These are phyloP conservation scores for Cheilosia urbana DNA, from an alignment of 2,888 invertebrate species.

Conservation along the genomic window DNA sequence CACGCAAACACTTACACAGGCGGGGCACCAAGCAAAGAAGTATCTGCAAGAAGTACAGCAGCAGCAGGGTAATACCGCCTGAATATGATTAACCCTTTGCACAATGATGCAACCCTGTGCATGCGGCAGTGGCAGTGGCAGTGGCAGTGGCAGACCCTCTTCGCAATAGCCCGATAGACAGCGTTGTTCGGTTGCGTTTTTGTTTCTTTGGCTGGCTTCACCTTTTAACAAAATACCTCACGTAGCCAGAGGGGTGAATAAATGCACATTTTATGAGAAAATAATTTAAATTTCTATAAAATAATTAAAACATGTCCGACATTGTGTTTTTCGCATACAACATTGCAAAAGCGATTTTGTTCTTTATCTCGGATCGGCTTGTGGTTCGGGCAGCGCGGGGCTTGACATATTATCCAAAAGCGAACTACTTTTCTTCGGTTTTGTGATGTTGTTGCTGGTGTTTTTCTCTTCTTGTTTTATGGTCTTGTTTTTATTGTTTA, in stretches of 20 bases:
- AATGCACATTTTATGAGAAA: conserved; percentile 76
- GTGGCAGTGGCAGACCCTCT: conserved; percentile 25
- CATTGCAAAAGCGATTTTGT: conserved; percentile 68
- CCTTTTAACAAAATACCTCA: conserved; percentile 65
- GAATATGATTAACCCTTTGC: conserved; percentile 64
- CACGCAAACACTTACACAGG: conserved; percentile 53
- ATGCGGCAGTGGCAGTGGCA: neutral
- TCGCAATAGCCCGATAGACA: conserved; percentile 34
- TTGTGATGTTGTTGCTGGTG: conserved; percentile 14
- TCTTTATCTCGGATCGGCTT: conserved; percentile 61
- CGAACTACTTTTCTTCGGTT: conserved; percentile 51
- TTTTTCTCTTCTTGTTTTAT: conserved; percentile 36
- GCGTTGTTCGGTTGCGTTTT: conserved; percentile 26
- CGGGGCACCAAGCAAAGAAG: conserved; percentile 23
- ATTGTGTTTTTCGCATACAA: conserved; percentile 74
- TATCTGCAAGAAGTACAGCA: conserved; percentile 37
- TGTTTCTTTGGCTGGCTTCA: conserved; percentile 51
- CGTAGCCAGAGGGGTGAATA: conserved; percentile 64
- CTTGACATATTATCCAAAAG: conserved; percentile 57
- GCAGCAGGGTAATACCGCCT: conserved; percentile 13
- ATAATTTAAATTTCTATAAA: conserved; percentile 76
- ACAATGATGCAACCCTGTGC: conserved; percentile 64
- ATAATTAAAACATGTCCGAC: conserved; percentile 76
- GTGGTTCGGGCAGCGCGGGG: conserved; percentile 29
- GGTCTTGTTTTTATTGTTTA: conserved; percentile 60